A percentile compares a stretch with the other conserved stretches of the same genome.
phyloP scores from a whole-genome alignment of 1,140 invertebrate species.

The Acyrthosiphon pisum region DNA sequence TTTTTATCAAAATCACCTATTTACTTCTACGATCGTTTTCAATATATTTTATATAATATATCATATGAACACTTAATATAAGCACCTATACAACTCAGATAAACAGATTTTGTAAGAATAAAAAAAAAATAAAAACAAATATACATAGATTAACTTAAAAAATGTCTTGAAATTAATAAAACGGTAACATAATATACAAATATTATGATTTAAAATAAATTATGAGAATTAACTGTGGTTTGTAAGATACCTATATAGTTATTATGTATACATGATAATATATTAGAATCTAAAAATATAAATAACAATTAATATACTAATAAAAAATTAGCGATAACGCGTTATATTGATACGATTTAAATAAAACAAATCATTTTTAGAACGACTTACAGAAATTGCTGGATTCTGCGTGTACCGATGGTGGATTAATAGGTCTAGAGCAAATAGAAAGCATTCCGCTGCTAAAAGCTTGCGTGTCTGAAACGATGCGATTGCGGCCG shows the following conservation, averaged over 20 bases:
- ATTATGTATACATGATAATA: not conserved
- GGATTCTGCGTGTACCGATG: conserved; percentile 62
- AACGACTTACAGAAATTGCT: conserved; percentile 68
- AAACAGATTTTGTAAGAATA: not conserved
- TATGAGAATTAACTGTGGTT: not conserved
- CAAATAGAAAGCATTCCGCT: conserved; percentile 66
- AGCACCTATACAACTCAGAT: too few relatives aligned
- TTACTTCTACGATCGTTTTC: not conserved
- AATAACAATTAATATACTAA: not conserved
- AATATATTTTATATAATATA: not conserved
- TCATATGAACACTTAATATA: not conserved
- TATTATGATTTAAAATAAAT: not conserved
- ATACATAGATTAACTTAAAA: not conserved
- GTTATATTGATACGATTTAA: not conserved
- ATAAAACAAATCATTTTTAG: conserved; percentile 63
- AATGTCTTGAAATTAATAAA: not conserved
- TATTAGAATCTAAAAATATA: not conserved
- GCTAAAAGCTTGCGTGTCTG: conserved; percentile 73
- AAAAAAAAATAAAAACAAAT: not conserved
- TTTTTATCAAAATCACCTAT: not conserved
- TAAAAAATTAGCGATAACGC: not conserved
- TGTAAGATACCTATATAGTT: not conserved
- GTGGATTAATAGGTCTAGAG: conserved; percentile 63
- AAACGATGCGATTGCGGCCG: conserved; percentile 79
- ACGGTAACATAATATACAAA: not conserved